Evolutionary conservation across 2,888 invertebrate genomes (phyloP), one percentile per base, ranked within the genome.

Genomic region (Nowickia ferox): DNA sequence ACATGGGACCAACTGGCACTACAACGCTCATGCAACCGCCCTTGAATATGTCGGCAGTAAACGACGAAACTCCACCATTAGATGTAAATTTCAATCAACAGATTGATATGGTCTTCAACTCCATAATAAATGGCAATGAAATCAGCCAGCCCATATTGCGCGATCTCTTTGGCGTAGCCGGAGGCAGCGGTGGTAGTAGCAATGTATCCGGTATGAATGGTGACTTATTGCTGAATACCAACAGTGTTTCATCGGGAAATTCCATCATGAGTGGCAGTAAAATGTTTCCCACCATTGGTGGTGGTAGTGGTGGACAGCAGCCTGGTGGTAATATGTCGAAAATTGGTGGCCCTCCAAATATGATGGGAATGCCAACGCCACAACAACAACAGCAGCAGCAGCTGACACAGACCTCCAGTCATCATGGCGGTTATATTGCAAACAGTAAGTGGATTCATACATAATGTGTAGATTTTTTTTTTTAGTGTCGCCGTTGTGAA

Each of bases 101-200:
- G 89, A 92, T 93, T 59, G 93, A 93, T 89, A 88, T 93, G 87
- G 93, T 92, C 3, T 93, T 93, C 77, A 92, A 93, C 84, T 92
- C 92, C 6, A 89, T 93, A 44, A 91, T 93, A 90, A 93, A 92
- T 86, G 93, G 92, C 9, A 92, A 92, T 74, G 92, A 92, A 63
- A 91, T 92, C 46, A 91, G 92, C 6, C 93, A 93, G 84, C 93
- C 93, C 8, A 92, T 93, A 61, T 87, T 93, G 9, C 89, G 93
- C 4, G 93, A 93, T 88, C 89, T 93, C 13, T 88, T 93, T 46
- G 92, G 92, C 48, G 92, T 92, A 89, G 92, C 91, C 17, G 90
- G 91, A 3, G 89, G 87, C 53, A 76, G 89, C 88, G 88, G 89
- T 88, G 88, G 88, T 79, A 87, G 88, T 77, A 87, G 87, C 87